Percentiles rank a stretch among this genome's conserved stretches.
Conservation (phyloP, 2,888 invertebrate species). For the Tromatobia lineatoria region DNA sequence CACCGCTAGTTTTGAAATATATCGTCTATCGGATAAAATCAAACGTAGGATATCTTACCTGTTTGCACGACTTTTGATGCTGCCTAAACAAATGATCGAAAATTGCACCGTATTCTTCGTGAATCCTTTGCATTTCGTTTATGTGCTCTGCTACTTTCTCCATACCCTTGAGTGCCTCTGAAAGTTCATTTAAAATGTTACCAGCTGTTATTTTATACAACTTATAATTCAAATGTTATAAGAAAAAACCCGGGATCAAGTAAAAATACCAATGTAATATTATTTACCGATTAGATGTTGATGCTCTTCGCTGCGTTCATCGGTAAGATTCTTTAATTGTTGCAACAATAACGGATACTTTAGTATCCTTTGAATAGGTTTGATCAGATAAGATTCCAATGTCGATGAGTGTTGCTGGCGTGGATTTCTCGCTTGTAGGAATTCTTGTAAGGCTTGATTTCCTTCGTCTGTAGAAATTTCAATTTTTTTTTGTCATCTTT, state of each 20-base stretch:
- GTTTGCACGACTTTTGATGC: conserved; percentile 97
- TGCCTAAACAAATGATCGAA: conserved; percentile 98
- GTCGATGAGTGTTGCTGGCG: conserved; percentile 99
- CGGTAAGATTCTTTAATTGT: conserved; percentile 97
- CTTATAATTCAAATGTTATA: not conserved
- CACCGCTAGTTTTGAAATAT: too few species aligned
- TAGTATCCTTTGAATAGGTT: conserved; percentile 99
- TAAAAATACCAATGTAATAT: not conserved
- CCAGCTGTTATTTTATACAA: not conserved
- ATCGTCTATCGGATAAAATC: not conserved
- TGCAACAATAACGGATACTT: conserved; percentile 98
- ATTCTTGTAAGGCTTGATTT: conserved; percentile 98
- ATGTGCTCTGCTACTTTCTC: conserved; percentile 99
- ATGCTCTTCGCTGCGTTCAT: conserved; percentile 97
- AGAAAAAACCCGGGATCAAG: not conserved
- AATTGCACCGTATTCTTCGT: conserved; percentile 99
- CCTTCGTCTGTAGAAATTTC: conserved; percentile 91
- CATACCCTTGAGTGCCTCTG: conserved; percentile 98
- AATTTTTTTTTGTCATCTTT: not conserved
- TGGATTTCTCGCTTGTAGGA: conserved; percentile 97
- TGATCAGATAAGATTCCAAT: conserved; percentile 98
- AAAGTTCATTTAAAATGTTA: conserved; percentile 73
- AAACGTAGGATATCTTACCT: conserved; percentile 84
- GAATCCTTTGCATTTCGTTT: conserved; percentile 99
- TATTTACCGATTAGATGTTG: conserved; percentile 94